These are phyloP conservation scores for Corythornis madagascariensis DNA, from an alignment of 2,113 vertebrate genomes.

Conservation along the genomic window DNA sequence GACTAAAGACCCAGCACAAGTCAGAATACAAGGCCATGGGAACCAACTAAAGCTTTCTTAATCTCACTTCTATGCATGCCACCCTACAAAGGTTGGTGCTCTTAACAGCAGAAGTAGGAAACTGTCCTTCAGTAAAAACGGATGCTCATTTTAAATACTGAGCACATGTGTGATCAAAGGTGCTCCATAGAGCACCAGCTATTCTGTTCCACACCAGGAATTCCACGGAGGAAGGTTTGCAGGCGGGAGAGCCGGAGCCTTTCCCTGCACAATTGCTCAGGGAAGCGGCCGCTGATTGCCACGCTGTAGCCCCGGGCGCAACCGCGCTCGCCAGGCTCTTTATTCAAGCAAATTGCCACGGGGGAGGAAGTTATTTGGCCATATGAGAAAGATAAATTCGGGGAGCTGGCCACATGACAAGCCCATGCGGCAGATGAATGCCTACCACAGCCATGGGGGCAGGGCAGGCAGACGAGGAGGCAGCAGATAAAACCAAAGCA, in stretches of 20 bases:
- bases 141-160: background rate
- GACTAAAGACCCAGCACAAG: background rate
- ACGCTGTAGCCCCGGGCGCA: background rate
- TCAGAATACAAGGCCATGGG: background rate
- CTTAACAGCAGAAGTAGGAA: rapidly evolving
- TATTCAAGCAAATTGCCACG: slow-evolving; percentile 35
- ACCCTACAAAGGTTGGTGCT: rapidly evolving
- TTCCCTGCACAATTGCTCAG: slow-evolving; percentile 7
- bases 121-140: background rate
- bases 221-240: background rate
- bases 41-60: background rate
- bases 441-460: background rate
- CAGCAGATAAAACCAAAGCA: background rate
- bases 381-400: slow-evolving; percentile 20
- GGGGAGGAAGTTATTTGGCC: slow-evolving; percentile 44
- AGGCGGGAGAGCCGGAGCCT: background rate
- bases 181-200: background rate
- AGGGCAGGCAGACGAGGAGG: background rate
- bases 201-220: background rate
- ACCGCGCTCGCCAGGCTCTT: background rate
- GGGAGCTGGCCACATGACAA: background rate
- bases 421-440: background rate
- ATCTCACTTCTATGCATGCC: background rate
- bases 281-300: background rate
- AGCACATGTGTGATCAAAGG: background rate